Base-by-base conservation (phyloP, 2,888 invertebrate genomes). In the Agapostemon virescens region DNA sequence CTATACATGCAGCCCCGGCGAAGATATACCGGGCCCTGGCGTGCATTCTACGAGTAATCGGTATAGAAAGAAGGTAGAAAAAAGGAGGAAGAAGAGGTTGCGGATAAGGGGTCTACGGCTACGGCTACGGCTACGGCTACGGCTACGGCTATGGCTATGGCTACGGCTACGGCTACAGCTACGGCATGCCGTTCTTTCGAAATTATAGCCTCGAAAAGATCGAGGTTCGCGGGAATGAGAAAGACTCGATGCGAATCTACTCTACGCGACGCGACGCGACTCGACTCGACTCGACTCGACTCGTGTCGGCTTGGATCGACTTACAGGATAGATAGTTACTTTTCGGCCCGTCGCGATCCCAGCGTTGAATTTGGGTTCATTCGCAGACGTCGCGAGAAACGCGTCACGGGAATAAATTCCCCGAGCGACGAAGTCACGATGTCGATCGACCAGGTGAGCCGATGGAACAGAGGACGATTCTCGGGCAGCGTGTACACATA, bases 151-250 rank as follows among this genome's bases (percentile, higher is more conserved):
- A n/a, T n/a, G n/a, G n/a, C n/a, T n/a, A n/a, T n/a, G n/a, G n/a
- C n/a, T n/a, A n/a, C n/a, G n/a, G n/a, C n/a, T n/a, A n/a, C n/a
- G n/a, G n/a, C 75, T 81, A 74, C 82, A 81, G 61, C 36, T 58
- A 33, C 20, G n/a, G 80, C 81, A 83, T 80, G 82, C 77, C 76
- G 69, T 74, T 63, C 33, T 63, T 83, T 81, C 78, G 49, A 87
- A 88, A 87, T 88, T 88, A 79, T 69, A 78, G 75, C 82, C 79
- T 87, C 82, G 78, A 85, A 87, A 83, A 80, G 75, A 81, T 66
- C 69, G 45, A 74, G 75, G 67, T 81, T 87, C 70, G 52, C 23
- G 67, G 76, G 83, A 84, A 74, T 82, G 77, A 69, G 61, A 58
- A 66, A 71, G 61, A 61, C 73, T 49, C 38, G 77, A 79, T 67